Evolutionary conservation across 2,888 invertebrate genomes (phyloP).

Genomic region (Dermolepida albohirtum): DNA sequence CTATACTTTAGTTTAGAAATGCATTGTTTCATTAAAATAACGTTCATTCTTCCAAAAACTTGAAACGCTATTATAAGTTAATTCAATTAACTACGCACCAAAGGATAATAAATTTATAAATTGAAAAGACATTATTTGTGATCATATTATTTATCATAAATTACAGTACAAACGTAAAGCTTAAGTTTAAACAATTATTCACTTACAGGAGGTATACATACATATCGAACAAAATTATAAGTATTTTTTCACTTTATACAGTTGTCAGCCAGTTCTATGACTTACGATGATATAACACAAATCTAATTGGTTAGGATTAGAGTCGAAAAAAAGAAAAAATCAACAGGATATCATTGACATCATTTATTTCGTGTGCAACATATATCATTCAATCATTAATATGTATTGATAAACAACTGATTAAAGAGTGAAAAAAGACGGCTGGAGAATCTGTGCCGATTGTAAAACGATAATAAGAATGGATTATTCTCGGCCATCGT

Average conservation of each 20-base stretch:
- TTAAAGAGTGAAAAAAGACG: not conserved
- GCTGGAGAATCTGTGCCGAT: not conserved
- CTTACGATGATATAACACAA: not conserved
- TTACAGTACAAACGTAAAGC: slow-evolving; percentile 62
- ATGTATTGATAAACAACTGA: slow-evolving; percentile 21
- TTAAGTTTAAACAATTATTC: slow-evolving; percentile 58
- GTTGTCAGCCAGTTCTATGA: slow-evolving; percentile 23
- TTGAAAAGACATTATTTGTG: slow-evolving; percentile 31
- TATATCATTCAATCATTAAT: slow-evolving; percentile 27
- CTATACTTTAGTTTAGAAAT: too few species aligned
- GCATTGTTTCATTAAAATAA: too few species aligned
- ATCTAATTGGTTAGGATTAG: not conserved
- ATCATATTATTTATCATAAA: slow-evolving; percentile 54
- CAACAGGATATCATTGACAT: slow-evolving; percentile 22
- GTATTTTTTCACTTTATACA: slow-evolving; percentile 20
- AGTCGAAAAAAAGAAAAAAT: not conserved
- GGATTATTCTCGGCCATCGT: not conserved
- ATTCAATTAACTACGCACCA: too few species aligned
- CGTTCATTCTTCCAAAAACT: too few species aligned
- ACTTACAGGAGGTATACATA: slow-evolving; percentile 51
- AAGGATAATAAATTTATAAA: slow-evolving; percentile 4
- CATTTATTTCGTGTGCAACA: slow-evolving; percentile 37
- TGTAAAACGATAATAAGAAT: slow-evolving; percentile 2
- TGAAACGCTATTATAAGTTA: too few species aligned
- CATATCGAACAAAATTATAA: slow-evolving; percentile 55